Percentiles rank a stretch among this genome's conserved stretches.
Evolutionary conservation across 2,888 invertebrate genomes (phyloP).

Genomic region (Catotricha subobsoleta): DNA sequence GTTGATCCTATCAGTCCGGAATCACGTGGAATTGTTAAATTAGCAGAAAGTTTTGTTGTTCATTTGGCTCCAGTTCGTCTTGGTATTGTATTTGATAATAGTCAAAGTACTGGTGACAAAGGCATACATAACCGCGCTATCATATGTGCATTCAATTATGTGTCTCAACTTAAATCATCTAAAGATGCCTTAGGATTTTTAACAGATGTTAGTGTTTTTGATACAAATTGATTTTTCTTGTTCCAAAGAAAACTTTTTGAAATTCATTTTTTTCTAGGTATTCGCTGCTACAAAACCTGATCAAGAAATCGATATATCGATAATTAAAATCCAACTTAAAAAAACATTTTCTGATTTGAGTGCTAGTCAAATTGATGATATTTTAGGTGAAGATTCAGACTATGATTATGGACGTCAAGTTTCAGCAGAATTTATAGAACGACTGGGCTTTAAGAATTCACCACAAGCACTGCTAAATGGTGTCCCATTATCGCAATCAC

Average conservation of each 20-base stretch:
- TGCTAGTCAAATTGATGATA: slow-evolving; percentile 47
- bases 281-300: slow-evolving; percentile 35
- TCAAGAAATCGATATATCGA: slow-evolving; percentile 39
- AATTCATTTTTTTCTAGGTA: slow-evolving; percentile 24
- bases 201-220: slow-evolving; percentile 45
- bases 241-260: not conserved
- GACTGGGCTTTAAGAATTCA: slow-evolving; percentile 51
- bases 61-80: slow-evolving; percentile 82
- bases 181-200: slow-evolving; percentile 69
- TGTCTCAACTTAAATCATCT: slow-evolving; percentile 56
- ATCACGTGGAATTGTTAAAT: slow-evolving; percentile 55
- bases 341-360: slow-evolving; percentile 33
- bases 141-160: slow-evolving; percentile 77
- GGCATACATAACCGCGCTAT: slow-evolving; percentile 60
- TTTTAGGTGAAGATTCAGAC: slow-evolving; percentile 75
- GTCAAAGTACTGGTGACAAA: slow-evolving; percentile 40
- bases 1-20: slow-evolving; percentile 61
- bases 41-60: slow-evolving; percentile 78
- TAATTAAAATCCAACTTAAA: slow-evolving; percentile 50
- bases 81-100: slow-evolving; percentile 60
- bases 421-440: slow-evolving; percentile 58
- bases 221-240: not conserved
- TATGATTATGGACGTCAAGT: slow-evolving; percentile 78
- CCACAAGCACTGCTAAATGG: slow-evolving; percentile 84
- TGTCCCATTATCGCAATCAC: slow-evolving; percentile 57